Conservation (phyloP, 2,113 vertebrate species). For the Marmota monax region DNA sequence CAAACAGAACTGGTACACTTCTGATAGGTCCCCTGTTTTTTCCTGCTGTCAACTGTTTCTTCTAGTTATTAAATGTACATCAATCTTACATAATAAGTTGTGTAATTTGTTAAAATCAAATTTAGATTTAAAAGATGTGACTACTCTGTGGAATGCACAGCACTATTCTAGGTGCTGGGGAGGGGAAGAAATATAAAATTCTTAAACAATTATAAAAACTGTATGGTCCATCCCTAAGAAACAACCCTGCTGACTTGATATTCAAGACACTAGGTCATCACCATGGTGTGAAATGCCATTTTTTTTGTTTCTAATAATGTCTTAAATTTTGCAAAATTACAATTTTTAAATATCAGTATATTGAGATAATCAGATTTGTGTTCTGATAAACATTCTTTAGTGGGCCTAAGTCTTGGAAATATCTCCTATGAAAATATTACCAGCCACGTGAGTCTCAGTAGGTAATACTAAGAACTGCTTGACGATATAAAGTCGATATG, state of each 20-base stretch:
- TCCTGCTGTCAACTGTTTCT: neutral
- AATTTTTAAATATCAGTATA: conserved; percentile 11
- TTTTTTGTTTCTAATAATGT: neutral
- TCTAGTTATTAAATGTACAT: neutral
- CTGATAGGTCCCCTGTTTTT: neutral
- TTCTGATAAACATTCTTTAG: neutral
- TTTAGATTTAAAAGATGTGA: conserved; percentile 51
- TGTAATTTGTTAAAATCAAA: conserved; percentile 33
- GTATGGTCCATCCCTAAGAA: too few species aligned
- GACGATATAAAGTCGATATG: neutral
- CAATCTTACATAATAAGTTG: neutral
- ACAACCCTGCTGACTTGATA: neutral
- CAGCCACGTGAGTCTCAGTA: neutral
- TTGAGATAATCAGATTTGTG: neutral
- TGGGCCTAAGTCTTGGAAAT: neutral
- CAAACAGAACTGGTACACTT: neutral
- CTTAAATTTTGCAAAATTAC: conserved; percentile 2
- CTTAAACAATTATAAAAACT: neutral
- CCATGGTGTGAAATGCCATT: neutral
- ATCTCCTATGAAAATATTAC: neutral
- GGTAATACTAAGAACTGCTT: neutral
- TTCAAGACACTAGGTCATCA: neutral
- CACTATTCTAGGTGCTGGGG: neutral
- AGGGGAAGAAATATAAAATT: neutral
- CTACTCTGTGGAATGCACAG: neutral